Base-by-base conservation (phyloP, 1,140 invertebrate species). In the Sarcophaga bullata region DNA sequence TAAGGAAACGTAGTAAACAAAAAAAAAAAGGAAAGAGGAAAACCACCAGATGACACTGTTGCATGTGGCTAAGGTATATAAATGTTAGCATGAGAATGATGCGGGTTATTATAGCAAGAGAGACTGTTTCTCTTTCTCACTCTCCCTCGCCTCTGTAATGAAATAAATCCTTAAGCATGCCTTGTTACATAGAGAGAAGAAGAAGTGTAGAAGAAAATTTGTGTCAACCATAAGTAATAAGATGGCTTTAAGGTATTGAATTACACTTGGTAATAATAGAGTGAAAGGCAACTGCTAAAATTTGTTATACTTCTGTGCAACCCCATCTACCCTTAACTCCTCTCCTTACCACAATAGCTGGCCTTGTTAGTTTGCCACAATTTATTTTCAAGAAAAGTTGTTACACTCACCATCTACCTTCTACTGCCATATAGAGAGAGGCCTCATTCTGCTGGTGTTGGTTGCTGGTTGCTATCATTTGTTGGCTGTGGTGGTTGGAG, bases 181-280 rank as follows among this genome's bases (percentile, higher is more conserved):
- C 25, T n/a, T 37, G 15, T 62, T 15, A 15, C 2, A 62, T 62
- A n/a, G 4, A 62, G 15, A 62, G 54, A 62, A 62, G n/a, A n/a
- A 68, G 62, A 68, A 25, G 7, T 68, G 7, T 68, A n/a, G 62
- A 68, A 19, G 25, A 49, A 48, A 76, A 76, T 49, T 76, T 78
- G 48, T 78, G 48, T 19, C 75, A 78, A 78, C 75, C 49, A 78
- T 78, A 78, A 78, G 75, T 78, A 78, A 78, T 78, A 49, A 78
- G 75, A 78, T 78, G 73, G 73, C n/a, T 76, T 52, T 19, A 49
- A 78, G 75, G 75, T 78, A 78, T 78, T 78, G 75, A 52, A 78
- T 78, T 78, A 19, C 49, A 52, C 49, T 78, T 78, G 48, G 75
- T 50, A 68, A 37, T 37, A 37, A 37, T 37, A 68, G 19, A 68